Conservation (phyloP, 2,113 vertebrate genomes). For the Ophiodon elongatus region DNA sequence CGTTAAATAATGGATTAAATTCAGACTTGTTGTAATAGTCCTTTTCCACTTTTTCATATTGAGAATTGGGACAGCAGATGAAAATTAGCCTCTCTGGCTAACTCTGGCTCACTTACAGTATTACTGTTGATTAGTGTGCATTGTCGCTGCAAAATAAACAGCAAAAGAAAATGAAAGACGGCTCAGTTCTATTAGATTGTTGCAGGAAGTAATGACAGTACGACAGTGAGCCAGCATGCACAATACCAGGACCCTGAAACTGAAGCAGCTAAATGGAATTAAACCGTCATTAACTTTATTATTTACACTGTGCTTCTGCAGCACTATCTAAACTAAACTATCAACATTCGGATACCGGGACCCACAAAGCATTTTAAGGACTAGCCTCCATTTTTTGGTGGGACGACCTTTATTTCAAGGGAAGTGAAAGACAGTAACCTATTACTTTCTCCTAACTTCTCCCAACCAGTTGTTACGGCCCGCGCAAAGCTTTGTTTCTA, state of each 20-base stretch:
- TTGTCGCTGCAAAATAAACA: too few species aligned
- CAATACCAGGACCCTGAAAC: not conserved
- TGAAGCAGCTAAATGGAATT: not conserved
- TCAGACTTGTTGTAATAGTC: not conserved
- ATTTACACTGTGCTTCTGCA: not conserved
- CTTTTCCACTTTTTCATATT: not conserved
- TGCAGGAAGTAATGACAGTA: not conserved
- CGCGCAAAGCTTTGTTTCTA: not conserved
- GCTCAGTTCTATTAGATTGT: not conserved
- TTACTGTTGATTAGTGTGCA: too few species aligned
- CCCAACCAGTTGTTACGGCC: not conserved
- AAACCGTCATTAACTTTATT: not conserved
- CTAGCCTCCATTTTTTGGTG: not conserved
- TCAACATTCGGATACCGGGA: not conserved
- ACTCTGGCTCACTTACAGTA: too few species aligned
- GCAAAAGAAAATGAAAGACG: too few species aligned
- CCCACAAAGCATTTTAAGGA: not conserved
- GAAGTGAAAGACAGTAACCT: not conserved
- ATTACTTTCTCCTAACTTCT: not conserved
- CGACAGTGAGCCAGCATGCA: not conserved
- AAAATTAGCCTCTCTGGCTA: too few species aligned
- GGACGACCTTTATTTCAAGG: not conserved
- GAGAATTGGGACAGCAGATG: too few species aligned
- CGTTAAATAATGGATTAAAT: not conserved
- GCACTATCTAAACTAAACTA: not conserved